Conservation (phyloP, 2,888 invertebrate species). For the Eupithecia insigniata region DNA sequence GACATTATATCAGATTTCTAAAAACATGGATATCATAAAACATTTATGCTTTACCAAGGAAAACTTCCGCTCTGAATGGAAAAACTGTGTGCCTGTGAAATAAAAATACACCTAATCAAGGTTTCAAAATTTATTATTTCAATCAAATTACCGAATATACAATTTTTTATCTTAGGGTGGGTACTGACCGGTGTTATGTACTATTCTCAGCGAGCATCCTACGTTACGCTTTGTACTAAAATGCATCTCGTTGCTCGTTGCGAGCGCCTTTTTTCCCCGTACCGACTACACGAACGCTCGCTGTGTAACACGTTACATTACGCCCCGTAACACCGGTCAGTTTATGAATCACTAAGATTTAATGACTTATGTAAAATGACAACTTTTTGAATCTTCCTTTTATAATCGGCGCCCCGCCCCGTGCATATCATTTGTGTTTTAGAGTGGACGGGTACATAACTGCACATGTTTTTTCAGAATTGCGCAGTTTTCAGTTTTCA, state of each 20-base stretch:
- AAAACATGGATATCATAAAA: not conserved
- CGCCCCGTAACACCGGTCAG: too few species aligned
- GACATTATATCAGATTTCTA: not conserved
- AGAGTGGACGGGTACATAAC: slow-evolving; percentile 49
- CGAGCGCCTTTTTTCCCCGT: too few species aligned
- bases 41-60: not conserved
- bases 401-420: too few species aligned
- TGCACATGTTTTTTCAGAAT: slow-evolving; percentile 58
- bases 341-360: not conserved
- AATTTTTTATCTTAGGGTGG: not conserved
- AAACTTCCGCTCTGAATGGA: not conserved
- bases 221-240: too few species aligned
- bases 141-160: not conserved
- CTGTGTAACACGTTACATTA: too few species aligned
- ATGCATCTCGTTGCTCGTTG: too few species aligned
- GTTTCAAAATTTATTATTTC: not conserved
- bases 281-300: too few species aligned
- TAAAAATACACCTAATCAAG: not conserved
- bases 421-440: slow-evolving; percentile 20
- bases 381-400: too few species aligned
- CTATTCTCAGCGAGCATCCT: too few species aligned
- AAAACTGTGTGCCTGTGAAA: not conserved
- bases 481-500: slow-evolving; percentile 56
- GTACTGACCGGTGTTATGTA: too few species aligned
- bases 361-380: not conserved